Evolutionary conservation across 2,888 invertebrate species (phyloP), one percentile per base, ranked within the genome.

Genomic region (Dioctria linearis): DNA sequence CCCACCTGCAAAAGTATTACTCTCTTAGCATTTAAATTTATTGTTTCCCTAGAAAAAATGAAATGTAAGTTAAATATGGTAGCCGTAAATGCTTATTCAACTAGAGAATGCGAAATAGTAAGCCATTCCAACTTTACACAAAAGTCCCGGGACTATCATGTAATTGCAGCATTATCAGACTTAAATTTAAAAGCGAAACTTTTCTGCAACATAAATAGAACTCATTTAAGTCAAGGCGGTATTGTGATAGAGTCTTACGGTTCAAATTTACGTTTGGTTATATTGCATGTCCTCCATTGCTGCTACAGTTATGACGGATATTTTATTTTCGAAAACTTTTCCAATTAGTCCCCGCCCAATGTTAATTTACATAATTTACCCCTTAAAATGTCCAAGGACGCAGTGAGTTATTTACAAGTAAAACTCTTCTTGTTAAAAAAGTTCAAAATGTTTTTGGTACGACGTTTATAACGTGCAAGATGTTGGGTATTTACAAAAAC

Each of bases 281-380:
- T 9, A 66, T 40, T 11, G 11, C 54, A 11, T 73, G 40, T 25
- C 54, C 51, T 51, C 6, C 8, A 46, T 46, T 54, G 49, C 39
- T 37, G 67, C 49, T 11, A 11, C 37, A 61, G 37, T 61, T 61
- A 61, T 61, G 37, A 39, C 39, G 39, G 25, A 61, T 61, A 73
- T 8, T 42, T 57, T 13, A 37, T 57, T 73, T 57, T 49, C 3
- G 9, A 8, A 73, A 73, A 73, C 59, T 73, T 73, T 73, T 73
- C 59, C 73, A 73, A 73, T 73, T 73, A 73, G 73, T 42, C 59
- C 57, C 73, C 40, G 43, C 13, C 43, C 73, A 73, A 59, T 57
- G 13, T 59, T 73, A 59, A 73, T 73, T 73, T 73, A 57, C 73
- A 73, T 73, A 73, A 73, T 73, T 73, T 57, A 73, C 59, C 42